phyloP scores from a whole-genome alignment of 2,113 vertebrate genomes.

The Lepisosteus osseus region DNA sequence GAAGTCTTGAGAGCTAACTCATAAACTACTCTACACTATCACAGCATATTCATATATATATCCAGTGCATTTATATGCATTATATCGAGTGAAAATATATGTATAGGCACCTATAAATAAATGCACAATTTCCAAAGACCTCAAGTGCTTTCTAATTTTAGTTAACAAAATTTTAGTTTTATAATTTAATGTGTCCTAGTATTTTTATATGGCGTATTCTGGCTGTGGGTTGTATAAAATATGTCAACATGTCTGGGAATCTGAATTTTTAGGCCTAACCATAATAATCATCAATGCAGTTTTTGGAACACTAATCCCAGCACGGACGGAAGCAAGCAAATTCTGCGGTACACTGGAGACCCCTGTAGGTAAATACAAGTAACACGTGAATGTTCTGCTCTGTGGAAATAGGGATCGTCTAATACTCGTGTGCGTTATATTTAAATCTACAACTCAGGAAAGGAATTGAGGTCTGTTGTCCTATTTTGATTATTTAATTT shows the following conservation, averaged over 20 bases:
- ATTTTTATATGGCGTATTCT: slow-evolving; percentile 8
- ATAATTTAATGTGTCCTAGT: slow-evolving; percentile 19
- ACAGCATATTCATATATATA: slow-evolving; percentile 56
- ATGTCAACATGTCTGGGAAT: not conserved
- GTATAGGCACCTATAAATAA: no score
- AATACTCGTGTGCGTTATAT: no score
- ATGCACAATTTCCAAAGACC: no score
- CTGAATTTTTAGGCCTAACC: slow-evolving; percentile 19
- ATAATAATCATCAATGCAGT: slow-evolving; percentile 37
- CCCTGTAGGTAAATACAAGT: slow-evolving; percentile 74
- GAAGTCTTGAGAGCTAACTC: slow-evolving; percentile 96
- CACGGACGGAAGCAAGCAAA: slow-evolving; percentile 34
- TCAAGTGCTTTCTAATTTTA: no score
- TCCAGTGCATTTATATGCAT: slow-evolving; percentile 28
- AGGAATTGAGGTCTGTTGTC: no score
- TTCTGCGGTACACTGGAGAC: slow-evolving; percentile 87
- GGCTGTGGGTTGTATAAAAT: slow-evolving; percentile 1
- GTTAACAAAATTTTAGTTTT: slow-evolving; percentile 25
- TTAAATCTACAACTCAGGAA: no score
- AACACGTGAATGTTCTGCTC: slow-evolving; percentile 27
- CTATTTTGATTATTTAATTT: no score
- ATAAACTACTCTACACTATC: slow-evolving; percentile 90
- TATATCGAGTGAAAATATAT: not conserved
- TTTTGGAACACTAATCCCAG: slow-evolving; percentile 54
- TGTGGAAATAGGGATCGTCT: not conserved